Evolutionary conservation across 2,888 invertebrate species (phyloP), one percentile per base, ranked within the genome.

Genomic region (Sussaba pulchella): DNA sequence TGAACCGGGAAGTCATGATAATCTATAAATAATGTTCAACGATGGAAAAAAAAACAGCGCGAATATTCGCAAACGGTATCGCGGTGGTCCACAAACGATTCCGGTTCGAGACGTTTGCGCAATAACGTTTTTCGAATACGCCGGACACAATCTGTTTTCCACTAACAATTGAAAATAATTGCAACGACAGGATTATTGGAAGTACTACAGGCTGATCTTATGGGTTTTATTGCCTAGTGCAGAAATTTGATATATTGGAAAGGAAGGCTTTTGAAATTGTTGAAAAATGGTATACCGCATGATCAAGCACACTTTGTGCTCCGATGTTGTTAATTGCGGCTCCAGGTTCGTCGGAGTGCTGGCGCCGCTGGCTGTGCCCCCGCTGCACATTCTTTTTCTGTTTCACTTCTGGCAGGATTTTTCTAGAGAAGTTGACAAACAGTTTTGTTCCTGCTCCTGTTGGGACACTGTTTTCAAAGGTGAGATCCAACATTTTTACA

Each of bases 391-490:
- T 76, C 93, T 93, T 61, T 93, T 94, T 70, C 91, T 95, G 43
- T 94, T 94, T 91, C 93, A 94, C 88, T 94, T 95, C 87, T 96
- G 96, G 96, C 94, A 94, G 87, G 94, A 95, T 86, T 95, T 94
- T 91, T 94, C 95, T 47, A 93, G 94, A 21, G 93, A 93, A 81
- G 95, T 96, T 59, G 95, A 96, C 88, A 94, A 93, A 84, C 93
- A 93, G 75, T 94, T 94, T 84, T 96, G 96, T 88, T 94, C 94
- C 14, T 96, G 96, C 91, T 95, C 95, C 10, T 96, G 96, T 89
- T 96, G 96, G 95, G 96, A 96, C 88, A 96, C 96, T 0, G 94
- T 96, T 6, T 96, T 96, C 88, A 96, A 96, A 94, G 96, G 95
- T 95, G 91, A 86, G 66, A 52, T 24, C 0, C 47, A n/a, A 24